These are phyloP conservation scores for Ormyrus labotus DNA, from an alignment of 2,888 invertebrate genomes.

Conservation along the genomic window DNA sequence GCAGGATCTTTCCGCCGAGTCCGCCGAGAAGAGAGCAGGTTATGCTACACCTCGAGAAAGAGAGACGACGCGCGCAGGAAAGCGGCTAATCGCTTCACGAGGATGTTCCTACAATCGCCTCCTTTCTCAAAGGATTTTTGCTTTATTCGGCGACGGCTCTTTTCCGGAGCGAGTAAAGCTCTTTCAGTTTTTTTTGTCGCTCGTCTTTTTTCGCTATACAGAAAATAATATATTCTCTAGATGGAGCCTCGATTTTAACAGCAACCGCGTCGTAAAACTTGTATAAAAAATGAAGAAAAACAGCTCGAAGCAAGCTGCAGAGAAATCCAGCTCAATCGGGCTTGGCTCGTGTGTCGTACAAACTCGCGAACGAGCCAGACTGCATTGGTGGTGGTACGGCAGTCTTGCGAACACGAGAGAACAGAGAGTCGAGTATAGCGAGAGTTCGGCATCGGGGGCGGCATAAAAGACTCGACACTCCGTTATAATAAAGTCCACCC, in stretches of 20 bases:
- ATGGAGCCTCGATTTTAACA: too few species aligned
- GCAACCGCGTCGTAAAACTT: too few species aligned
- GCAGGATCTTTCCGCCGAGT: slow-evolving; percentile 41
- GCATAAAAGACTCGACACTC: slow-evolving; percentile 75
- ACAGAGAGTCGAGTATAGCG: slow-evolving; percentile 54
- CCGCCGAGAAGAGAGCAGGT: too few species aligned
- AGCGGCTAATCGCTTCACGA: slow-evolving; percentile 73
- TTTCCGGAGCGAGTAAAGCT: background rate
- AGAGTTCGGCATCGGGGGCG: slow-evolving; percentile 16
- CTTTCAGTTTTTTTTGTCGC: background rate
- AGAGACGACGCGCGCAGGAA: slow-evolving; percentile 53
- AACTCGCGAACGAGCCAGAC: slow-evolving; percentile 25
- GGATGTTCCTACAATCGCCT: slow-evolving; percentile 70
- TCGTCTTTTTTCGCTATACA: background rate
- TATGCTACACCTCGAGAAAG: too few species aligned
- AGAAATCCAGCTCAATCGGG: background rate
- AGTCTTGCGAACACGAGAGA: slow-evolving; percentile 49
- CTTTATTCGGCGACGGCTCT: background rate
- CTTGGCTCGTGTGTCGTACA: slow-evolving; percentile 31
- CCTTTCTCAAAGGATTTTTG: slow-evolving; percentile 37
- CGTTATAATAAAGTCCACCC: slow-evolving; percentile 76
- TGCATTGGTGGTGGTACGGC: background rate
- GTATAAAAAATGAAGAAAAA: too few species aligned
- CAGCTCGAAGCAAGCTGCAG: too few species aligned
- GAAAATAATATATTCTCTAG: too few species aligned